Conservation (phyloP, 1,140 invertebrate species). For the Pseudoatta argentina region DNA sequence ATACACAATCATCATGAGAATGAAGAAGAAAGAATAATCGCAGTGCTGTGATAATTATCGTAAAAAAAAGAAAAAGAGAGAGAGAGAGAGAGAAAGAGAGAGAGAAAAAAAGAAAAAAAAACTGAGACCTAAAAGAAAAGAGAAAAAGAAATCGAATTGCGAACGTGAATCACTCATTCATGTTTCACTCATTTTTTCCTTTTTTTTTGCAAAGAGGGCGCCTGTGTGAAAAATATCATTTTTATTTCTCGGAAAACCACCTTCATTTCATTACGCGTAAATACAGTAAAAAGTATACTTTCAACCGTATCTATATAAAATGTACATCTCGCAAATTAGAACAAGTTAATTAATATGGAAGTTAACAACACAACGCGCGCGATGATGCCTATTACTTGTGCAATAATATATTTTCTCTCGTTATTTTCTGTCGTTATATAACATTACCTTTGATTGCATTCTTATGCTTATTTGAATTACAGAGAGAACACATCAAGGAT, state of each 20-base stretch:
- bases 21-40: not conserved
- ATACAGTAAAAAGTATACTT: not conserved
- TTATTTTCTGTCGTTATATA: not conserved
- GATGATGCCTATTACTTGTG: not conserved
- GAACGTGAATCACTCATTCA: too few species aligned
- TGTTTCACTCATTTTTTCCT: not conserved
- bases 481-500: not conserved
- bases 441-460: not conserved
- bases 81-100: too few species aligned
- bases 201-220: not conserved
- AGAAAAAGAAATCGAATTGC: not conserved
- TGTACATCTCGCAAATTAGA: conserved; percentile 8
- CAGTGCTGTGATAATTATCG: conserved; percentile 7
- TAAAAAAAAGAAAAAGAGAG: too few species aligned
- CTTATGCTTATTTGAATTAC: not conserved
- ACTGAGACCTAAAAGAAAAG: not conserved
- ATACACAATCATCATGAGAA: not conserved
- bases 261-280: conserved; percentile 10
- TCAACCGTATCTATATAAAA: not conserved
- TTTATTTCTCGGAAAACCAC: conserved; percentile 11
- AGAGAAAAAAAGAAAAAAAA: not conserved
- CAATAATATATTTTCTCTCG: conserved; percentile 17
- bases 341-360: not conserved
- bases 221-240: not conserved
- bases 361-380: not conserved